Base-by-base conservation (phyloP, 2,888 invertebrate species). In the Polydrusus cervinus region DNA sequence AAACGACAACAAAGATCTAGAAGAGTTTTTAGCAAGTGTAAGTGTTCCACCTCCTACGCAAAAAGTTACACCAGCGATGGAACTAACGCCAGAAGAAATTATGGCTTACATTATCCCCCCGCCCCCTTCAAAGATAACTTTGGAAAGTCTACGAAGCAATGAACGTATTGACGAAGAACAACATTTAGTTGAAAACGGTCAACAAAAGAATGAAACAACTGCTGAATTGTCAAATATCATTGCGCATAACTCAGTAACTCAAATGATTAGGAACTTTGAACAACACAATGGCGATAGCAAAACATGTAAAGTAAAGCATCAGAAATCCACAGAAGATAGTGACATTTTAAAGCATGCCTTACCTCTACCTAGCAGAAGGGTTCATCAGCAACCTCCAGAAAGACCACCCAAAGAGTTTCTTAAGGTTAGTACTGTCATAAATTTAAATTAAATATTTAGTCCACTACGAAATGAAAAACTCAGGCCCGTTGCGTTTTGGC, bases 101-200 rank as follows among this genome's bases (percentile, higher is more conserved):
- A 92, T 94, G 89, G 94, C 95, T 0, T 95, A 92, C 81, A 95
- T 95, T 77, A 95, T 95, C 84, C 95, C 95, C 20, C 93, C 93
- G 5, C 94, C 94, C 0, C 93, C 94, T 64, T 81, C 81, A 66
- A 84, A 83, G 45, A 45, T 62, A 11, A 80, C 75, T 61, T 69
- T 77, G 18, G 79, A 79, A 34, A 79, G 79, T 40, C 66, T 79
- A 57, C 74, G 67, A 20, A 73, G 60, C 49, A 71, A 65, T n/a
- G 78, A 30, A 7, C 30, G 7, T n/a, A n/a, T n/a, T 7, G 34
- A 76, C 40, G 67, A 68, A 11, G 76, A 76, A 47, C 67, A 71
- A 18, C 40, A 57, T 6, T 49, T 7, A 14, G 14, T 20, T 38
- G 18, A 38, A 64, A 34, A 45, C 25, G 60, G 2, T 34, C 40